phyloP scores from a whole-genome alignment of 23 tunicate species.

The Clavelina lepadiformis region DNA sequence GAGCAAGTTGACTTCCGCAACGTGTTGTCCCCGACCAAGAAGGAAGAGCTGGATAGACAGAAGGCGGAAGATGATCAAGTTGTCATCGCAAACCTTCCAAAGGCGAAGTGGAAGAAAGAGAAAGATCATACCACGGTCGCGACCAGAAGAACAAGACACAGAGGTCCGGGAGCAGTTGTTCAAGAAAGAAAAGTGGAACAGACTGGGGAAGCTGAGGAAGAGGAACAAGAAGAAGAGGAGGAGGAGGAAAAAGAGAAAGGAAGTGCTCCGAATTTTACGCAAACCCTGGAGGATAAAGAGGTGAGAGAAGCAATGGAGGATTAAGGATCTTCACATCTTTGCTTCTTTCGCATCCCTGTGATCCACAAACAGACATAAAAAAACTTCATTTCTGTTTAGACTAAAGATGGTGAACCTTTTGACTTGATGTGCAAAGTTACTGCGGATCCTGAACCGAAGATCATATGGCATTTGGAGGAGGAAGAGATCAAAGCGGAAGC shows the following conservation, averaged over 20 bases:
- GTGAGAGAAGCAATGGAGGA: slow-evolving; percentile 17
- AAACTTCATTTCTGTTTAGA: too few relatives aligned
- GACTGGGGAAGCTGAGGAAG: slow-evolving; percentile 10
- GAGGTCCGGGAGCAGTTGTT: slow-evolving; percentile 23
- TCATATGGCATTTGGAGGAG: slow-evolving; percentile 65
- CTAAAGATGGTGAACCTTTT: slow-evolving; percentile 62
- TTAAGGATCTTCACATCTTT: too few relatives aligned
- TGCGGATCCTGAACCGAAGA: slow-evolving; percentile 70
- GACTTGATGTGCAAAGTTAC: slow-evolving; percentile 56
- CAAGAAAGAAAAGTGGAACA: slow-evolving; percentile 21
- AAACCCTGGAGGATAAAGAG: slow-evolving; percentile 33
- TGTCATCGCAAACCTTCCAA: slow-evolving; percentile 24
- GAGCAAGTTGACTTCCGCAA: slow-evolving; percentile 90
- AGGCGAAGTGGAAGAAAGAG: slow-evolving; percentile 50
- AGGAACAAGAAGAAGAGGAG: slow-evolving; percentile 12
- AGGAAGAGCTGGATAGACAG: slow-evolving; percentile 5
- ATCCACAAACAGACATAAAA: too few relatives aligned
- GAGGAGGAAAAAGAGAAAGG: slow-evolving; percentile 2
- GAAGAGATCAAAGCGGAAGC: slow-evolving; percentile 76
- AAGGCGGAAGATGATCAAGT: slow-evolving; percentile 7
- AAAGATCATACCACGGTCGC: slow-evolving; percentile 74
- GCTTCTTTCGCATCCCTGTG: too few relatives aligned
- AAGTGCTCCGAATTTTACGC: slow-evolving; percentile 44
- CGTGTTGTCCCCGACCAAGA: slow-evolving; percentile 56
- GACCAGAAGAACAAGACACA: slow-evolving; percentile 47